Evolutionary conservation across 1,140 invertebrate genomes (phyloP), one percentile per base, ranked within the genome.

Genomic region (Lordiphosa collinella): DNA sequence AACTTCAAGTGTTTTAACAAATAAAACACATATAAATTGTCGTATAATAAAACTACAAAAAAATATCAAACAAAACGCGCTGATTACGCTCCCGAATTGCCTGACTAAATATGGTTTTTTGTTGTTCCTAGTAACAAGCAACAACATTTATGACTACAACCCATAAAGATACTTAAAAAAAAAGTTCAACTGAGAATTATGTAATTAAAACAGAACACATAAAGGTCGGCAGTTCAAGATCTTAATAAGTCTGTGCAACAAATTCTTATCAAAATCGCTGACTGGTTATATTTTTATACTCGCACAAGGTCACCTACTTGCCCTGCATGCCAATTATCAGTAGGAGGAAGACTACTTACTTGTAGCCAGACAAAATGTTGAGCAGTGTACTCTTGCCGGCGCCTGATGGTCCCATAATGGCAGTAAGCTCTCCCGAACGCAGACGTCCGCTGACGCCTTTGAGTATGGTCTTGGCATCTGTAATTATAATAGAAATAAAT

Each of bases 361-460:
- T 95, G 91, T 96, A 96, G 89, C 95, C 95, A 10, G 95, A 95
- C 40, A 96, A 91, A 71, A 96, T 96, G 71, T 96, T 96, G 57
- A 96, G 92, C n/a, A 96, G 90, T 2, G 96, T 97, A 5, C 95
- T 96, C 90, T 97, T 98, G 56, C 96, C 96, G 52, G 96, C 96
- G 12, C 96, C 96, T 0, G 95, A 97, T 11, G 96, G 96, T 7
- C 97, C 96, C 96, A 98, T 98, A 71, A 98, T 97, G 61, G 96
- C 96, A 12, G 96, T 97, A 53, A 98, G 90, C 86, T 97, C 94
- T 11, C 96, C 94, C 11, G 95, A 96, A 22, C 93, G 92, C 52
- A 97, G 91, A 57, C 93, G 91, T 10, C 96, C 96, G 57, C 94
- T 96, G 50, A 96, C 94, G 32, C 93, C 93, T 90, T 96, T 95